Percentiles rank a stretch among this genome's conserved stretches.
These are phyloP conservation scores for Hirtodrosophila histrioides DNA, from an alignment of 2,888 invertebrate genomes.

Conservation along the genomic window DNA sequence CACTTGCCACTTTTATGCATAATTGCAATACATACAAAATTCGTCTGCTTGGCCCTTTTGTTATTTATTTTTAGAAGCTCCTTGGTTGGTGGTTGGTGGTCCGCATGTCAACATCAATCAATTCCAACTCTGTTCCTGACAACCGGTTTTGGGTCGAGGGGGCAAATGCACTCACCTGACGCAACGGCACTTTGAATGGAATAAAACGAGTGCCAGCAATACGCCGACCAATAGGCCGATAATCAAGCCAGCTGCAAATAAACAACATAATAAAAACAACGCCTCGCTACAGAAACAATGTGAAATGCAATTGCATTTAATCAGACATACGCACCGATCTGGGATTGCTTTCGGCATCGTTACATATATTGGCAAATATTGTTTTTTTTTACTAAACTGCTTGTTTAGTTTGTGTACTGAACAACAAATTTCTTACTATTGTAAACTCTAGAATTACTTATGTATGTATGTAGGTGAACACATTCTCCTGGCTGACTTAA, in stretches of 20 bases:
- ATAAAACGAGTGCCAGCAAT: slow-evolving; percentile 86
- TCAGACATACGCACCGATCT: slow-evolving; percentile 55
- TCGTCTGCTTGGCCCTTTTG: slow-evolving; percentile 36
- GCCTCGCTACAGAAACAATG: neutral
- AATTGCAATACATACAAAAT: slow-evolving; percentile 63
- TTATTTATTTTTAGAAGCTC: slow-evolving; percentile 72
- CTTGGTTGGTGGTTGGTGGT: slow-evolving; percentile 49
- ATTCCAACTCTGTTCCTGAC: slow-evolving; percentile 34
- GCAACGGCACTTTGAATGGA: slow-evolving; percentile 87
- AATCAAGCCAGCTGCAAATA: slow-evolving; percentile 83
- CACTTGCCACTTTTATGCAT: slow-evolving; percentile 79
- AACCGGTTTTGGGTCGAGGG: slow-evolving; percentile 57
- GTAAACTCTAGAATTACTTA: no score
- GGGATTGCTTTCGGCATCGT: slow-evolving; percentile 61
- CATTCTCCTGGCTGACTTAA: no score
- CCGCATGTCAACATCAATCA: slow-evolving; percentile 68
- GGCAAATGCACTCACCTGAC: slow-evolving; percentile 79
- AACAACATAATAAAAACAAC: neutral
- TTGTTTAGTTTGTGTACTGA: no score
- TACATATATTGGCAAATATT: neutral
- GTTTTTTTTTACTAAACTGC: no score
- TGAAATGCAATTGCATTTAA: neutral
- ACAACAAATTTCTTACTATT: no score
- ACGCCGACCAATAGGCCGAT: slow-evolving; percentile 84
- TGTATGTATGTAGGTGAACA: no score